Conservation (phyloP, 2,888 invertebrate genomes). For the Philopedon plagiatum region DNA sequence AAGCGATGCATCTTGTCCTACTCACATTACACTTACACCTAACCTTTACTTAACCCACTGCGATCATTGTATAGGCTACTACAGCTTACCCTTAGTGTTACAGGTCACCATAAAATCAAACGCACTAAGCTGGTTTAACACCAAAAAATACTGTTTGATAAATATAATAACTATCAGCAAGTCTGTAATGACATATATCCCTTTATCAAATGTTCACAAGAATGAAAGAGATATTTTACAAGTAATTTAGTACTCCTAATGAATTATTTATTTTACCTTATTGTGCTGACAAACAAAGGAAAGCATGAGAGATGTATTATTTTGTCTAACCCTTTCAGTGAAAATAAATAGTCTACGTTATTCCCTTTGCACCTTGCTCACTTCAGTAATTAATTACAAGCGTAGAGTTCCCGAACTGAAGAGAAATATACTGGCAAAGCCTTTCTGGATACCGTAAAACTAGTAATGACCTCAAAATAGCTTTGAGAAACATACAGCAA, state of each 20-base stretch:
- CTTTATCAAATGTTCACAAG: too few species aligned
- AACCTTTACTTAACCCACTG: too few species aligned
- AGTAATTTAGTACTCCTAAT: background rate
- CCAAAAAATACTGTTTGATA: too few species aligned
- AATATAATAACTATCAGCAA: too few species aligned
- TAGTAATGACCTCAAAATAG: background rate
- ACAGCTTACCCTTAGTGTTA: too few species aligned
- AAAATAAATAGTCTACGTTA: constrained; percentile 5
- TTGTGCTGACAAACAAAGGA: background rate
- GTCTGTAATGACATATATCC: too few species aligned
- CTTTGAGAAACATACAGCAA: too few species aligned
- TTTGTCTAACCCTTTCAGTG: constrained; percentile 4
- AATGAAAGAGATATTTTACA: background rate
- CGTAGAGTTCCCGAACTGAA: background rate
- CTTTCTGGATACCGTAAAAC: background rate
- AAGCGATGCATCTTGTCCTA: too few species aligned
- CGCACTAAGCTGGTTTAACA: too few species aligned
- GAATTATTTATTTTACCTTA: background rate
- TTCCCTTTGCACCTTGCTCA: constrained; percentile 9
- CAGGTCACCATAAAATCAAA: too few species aligned
- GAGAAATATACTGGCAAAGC: background rate
- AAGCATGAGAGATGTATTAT: background rate
- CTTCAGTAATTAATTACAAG: constrained; percentile 6
- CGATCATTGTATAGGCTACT: too few species aligned
- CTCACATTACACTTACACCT: too few species aligned